A percentile compares a stretch with the other conserved stretches of the same genome.
Evolutionary conservation across 2,113 vertebrate genomes (phyloP).

Genomic region (Calidris pugnax): DNA sequence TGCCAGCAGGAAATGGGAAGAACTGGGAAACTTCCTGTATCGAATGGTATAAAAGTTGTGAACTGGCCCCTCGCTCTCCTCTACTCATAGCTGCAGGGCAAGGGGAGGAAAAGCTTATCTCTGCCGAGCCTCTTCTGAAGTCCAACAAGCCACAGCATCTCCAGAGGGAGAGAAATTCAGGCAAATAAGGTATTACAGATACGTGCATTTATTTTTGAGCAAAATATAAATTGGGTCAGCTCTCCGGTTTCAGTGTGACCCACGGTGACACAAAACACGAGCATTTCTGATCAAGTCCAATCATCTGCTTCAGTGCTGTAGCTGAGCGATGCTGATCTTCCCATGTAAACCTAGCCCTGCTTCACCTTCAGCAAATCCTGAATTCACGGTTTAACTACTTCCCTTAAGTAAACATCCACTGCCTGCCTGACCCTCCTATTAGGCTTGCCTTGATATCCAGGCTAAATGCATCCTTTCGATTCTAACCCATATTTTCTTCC

Average conservation of each 20-base stretch:
- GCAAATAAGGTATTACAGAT: not conserved
- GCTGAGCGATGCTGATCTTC: not conserved
- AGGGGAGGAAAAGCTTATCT: not conserved
- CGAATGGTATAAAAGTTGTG: not conserved
- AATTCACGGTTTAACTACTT: conserved; percentile 5
- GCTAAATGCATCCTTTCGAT: not conserved
- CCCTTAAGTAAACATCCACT: conserved; percentile 24
- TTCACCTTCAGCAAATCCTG: not conserved
- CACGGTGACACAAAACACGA: not conserved
- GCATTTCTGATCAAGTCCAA: not conserved
- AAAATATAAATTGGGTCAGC: conserved; percentile 1
- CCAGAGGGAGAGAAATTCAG: not conserved
- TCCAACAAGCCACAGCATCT: not conserved
- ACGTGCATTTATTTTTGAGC: not conserved
- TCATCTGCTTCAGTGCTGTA: not conserved
- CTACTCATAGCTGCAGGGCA: not conserved
- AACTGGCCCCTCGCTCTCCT: not conserved
- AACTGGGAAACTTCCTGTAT: not conserved
- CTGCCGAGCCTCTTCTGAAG: not conserved
- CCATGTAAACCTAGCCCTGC: not conserved
- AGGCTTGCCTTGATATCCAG: conserved; percentile 13
- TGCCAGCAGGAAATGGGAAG: not conserved
- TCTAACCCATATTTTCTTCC: not conserved
- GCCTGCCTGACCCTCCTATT: conserved; percentile 25
- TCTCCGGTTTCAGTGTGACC: not conserved